Evolutionary conservation across 1,140 invertebrate species (phyloP).

Genomic region (Drosophila leontia): DNA sequence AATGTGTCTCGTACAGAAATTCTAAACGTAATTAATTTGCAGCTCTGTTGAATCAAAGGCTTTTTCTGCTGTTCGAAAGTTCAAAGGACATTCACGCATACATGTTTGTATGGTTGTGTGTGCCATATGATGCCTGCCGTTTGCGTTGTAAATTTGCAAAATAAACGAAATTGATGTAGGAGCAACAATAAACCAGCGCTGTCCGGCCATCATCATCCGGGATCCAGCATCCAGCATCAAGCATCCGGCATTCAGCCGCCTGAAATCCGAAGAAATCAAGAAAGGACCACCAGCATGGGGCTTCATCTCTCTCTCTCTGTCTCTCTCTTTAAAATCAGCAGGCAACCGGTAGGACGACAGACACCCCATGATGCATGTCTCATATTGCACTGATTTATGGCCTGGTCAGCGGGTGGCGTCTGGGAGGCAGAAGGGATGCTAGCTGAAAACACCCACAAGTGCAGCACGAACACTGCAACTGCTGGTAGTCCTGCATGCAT

Average conservation of each 20-base stretch:
- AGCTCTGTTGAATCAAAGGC: slow-evolving; percentile 43
- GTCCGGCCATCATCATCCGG: slow-evolving; percentile 29
- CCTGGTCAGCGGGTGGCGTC: slow-evolving; percentile 25
- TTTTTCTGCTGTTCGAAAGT: slow-evolving; percentile 32
- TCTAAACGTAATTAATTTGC: slow-evolving; percentile 68
- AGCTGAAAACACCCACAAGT: slow-evolving; percentile 10
- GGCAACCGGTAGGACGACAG: slow-evolving; percentile 26
- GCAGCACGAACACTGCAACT: slow-evolving; percentile 25
- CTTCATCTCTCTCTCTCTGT: slow-evolving; percentile 14
- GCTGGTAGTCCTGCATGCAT: slow-evolving; percentile 8
- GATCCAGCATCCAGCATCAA: neutral
- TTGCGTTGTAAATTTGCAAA: slow-evolving; percentile 58
- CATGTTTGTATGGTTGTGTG: neutral
- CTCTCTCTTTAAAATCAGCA: slow-evolving; percentile 9
- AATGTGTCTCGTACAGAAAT: slow-evolving; percentile 42
- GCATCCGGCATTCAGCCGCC: slow-evolving; percentile 34
- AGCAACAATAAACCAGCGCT: slow-evolving; percentile 53
- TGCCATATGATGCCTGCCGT: slow-evolving; percentile 33
- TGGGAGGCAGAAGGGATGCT: neutral
- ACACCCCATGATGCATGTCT: slow-evolving; percentile 49
- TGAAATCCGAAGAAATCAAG: slow-evolving; percentile 54
- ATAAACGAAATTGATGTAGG: slow-evolving; percentile 62
- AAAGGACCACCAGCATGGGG: slow-evolving; percentile 47
- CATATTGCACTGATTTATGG: slow-evolving; percentile 58
- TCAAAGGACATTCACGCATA: slow-evolving; percentile 52